Evolutionary conservation across 2,888 invertebrate species (phyloP), one percentile per base, ranked within the genome.

Genomic region (Helleia helle): DNA sequence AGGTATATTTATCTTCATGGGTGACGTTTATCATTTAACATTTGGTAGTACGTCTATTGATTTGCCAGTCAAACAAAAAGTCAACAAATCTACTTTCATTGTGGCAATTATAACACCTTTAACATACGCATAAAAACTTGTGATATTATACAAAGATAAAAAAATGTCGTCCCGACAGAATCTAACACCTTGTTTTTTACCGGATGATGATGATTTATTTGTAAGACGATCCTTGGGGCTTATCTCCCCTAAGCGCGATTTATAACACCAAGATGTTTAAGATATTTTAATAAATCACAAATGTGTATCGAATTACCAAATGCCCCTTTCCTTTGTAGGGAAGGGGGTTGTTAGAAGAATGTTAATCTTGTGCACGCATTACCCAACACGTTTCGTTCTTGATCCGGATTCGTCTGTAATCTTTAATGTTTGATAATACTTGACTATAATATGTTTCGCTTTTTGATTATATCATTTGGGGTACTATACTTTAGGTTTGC

Each of bases 221-320:
- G 81, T 73, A 76, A 83, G 68, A 72, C 66, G 76, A 83, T 63
- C 67, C 57, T 55, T 53, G 46, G 65, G 64, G 71, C 65, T 74
- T 76, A 79, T 79, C 79, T 79, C 73, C 79, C 77, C 77, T 59
- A 59, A 60, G 62, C 59, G 66, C 70, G 63, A 76, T 75, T 76
- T 73, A 75, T 71, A 72, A 69, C 68, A 71, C 69, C 60, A 66
- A 73, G 70, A 71, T 68, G 70, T 73, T 72, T 65, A 64, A 73
- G 71, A 69, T 72, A 75, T 77, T 75, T 71, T 75, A 73, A 81
- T 84, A 83, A 81, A 83, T 83, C 79, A 76, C 69, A 71, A 79
- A 73, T 65, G 71, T 74, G 74, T 71, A 68, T 81, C 79, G 72
- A 71, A 75, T 81, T 76, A 71, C 80, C 63, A 66, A 66, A 66